These are phyloP conservation scores for Hiodon alosoides DNA, from an alignment of 2,113 vertebrate genomes.

Conservation along the genomic window DNA sequence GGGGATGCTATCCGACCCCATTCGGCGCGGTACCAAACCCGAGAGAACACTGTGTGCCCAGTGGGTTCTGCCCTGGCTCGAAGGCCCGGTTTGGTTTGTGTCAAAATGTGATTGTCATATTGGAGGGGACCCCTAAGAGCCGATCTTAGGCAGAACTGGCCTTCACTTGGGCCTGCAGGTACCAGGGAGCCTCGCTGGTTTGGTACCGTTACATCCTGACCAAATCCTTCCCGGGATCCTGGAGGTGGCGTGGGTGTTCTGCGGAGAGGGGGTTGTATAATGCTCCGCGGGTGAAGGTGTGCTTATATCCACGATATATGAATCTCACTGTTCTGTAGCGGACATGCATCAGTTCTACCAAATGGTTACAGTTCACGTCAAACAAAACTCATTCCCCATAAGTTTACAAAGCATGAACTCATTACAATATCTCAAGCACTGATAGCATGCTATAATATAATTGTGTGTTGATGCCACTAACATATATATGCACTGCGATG, in stretches of 20 bases:
- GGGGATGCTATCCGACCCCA: not conserved
- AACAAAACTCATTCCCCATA: too few species aligned
- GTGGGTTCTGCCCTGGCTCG: constrained; percentile 41
- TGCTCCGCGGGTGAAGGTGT: not conserved
- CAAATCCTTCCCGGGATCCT: too few species aligned
- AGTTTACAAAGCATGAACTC: too few species aligned
- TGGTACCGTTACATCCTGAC: not conserved
- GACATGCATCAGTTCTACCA: not conserved
- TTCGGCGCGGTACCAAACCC: constrained; percentile 22
- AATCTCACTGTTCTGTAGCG: not conserved
- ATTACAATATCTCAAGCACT: too few species aligned
- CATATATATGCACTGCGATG: too few species aligned
- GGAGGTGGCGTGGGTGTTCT: not conserved
- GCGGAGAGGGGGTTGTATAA: not conserved
- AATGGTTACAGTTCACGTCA: not conserved
- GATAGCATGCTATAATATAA: too few species aligned
- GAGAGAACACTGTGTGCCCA: not conserved
- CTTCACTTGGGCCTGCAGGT: not conserved
- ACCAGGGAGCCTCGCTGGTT: constrained; percentile 1
- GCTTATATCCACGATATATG: not conserved
- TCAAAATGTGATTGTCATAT: constrained; percentile 52
- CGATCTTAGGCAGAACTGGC: constrained; percentile 40
- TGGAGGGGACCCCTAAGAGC: constrained; percentile 45
- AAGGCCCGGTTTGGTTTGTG: constrained; percentile 51
- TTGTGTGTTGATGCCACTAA: too few species aligned